Base-by-base conservation (phyloP, 2,797 vertebrate species). In the Chelidonichthys spinosus region DNA sequence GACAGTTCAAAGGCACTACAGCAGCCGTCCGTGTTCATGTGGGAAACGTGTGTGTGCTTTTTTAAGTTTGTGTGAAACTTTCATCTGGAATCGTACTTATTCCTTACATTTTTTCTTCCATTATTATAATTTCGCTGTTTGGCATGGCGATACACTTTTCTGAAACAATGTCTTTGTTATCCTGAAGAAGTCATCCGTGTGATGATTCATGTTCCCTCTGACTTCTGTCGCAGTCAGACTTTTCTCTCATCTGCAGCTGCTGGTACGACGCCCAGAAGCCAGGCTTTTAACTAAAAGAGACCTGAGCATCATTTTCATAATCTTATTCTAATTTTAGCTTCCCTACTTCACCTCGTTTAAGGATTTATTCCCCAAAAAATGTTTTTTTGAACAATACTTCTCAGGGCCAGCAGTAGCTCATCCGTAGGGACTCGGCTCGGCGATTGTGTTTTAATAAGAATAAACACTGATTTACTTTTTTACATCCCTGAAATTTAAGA, bases 271-370 rank as follows among this genome's bases (percentile, higher is more conserved):
- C n/a, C 63, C 15, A 49, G 15, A 59, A 67, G 75, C 44, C 44
- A 67, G 33, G 71, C 79, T 74, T 83, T 89, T 50, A 78, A 69
- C 73, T 72, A 44, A 63, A 35, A 83, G 55, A 82, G 49, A 84
- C 61, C 67, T 37, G 40, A 63, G 59, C 53, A 59, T 77, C 53
- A 32, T 67, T 83, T 78, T 78, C 36, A 74, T 70, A 17, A 83
- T 81, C 69, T 86, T 82, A 76, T 79, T 81, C 73, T 85, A 84
- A 82, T 81, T 85, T 82, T 82, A 85, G 76, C 42, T 65, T 37
- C 37, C 68, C 42, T 43, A 6, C 59, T 77, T 70, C 55, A 78
- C 42, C 69, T 76, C 63, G 54, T 78, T 84, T 80, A 72, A 78
- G 63, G 37, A 76, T 80, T 76, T 74, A 68, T 79, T 76, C 18